Evolutionary conservation across 2,888 invertebrate species (phyloP).

Genomic region (Leptogaster cylindrica): DNA sequence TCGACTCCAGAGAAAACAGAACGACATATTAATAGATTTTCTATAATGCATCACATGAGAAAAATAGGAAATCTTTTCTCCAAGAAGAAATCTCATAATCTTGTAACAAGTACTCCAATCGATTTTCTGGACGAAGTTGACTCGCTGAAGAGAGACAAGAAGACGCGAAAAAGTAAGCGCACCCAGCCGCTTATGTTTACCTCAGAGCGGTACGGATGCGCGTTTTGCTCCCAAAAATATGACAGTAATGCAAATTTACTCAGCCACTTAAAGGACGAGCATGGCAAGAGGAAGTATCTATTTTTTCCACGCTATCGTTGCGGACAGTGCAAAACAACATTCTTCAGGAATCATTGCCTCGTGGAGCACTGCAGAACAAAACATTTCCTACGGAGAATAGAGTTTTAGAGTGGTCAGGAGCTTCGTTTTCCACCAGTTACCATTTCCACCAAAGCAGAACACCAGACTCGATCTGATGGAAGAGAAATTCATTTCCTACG

Average conservation of each 20-base stretch:
- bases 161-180: background rate
- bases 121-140: conserved; percentile 44
- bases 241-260: conserved; percentile 46
- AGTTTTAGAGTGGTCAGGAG: no score
- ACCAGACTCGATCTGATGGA: no score
- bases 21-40: conserved; percentile 31
- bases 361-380: conserved; percentile 44
- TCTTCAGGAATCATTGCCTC: conserved; percentile 45
- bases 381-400: conserved; percentile 39
- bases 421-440: no score
- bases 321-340: conserved; percentile 46
- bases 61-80: background rate
- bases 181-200: conserved; percentile 38
- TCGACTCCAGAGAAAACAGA: background rate
- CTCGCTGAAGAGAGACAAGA: background rate
- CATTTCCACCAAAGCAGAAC: no score
- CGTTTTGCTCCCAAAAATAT: conserved; percentile 45
- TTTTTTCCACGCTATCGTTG: conserved; percentile 46
- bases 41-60: conserved; percentile 15
- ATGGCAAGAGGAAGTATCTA: conserved; percentile 32
- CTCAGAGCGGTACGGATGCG: conserved; percentile 48
- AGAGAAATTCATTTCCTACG: no score
- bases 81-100: background rate
- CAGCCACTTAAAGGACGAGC: conserved; percentile 41
- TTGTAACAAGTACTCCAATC: conserved; percentile 48